Evolutionary conservation across 2,797 vertebrate species (phyloP).

Genomic region (Poecilia picta): DNA sequence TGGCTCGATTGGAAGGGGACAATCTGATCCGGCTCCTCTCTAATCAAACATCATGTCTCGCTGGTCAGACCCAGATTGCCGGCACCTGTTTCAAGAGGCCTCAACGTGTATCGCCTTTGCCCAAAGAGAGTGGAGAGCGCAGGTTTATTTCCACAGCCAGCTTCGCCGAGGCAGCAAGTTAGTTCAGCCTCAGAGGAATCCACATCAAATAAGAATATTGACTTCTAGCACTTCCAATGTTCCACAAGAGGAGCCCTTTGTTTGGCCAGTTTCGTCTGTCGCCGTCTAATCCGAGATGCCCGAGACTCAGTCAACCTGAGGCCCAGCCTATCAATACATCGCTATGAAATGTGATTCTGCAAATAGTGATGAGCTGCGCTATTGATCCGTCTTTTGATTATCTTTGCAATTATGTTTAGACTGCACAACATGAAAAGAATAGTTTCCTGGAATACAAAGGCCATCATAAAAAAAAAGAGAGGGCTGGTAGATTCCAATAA

Average conservation of each 20-base stretch:
- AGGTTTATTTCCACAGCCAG: conserved; percentile 51
- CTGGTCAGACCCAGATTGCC: conserved; percentile 56
- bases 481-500: background rate
- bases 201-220: conserved; percentile 69
- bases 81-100: conserved; percentile 57
- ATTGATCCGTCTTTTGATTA: conserved; percentile 25
- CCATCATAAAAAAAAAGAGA: background rate
- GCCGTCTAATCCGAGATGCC: conserved; percentile 26
- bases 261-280: conserved; percentile 48
- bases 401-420: conserved; percentile 14
- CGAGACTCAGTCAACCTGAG: conserved; percentile 34
- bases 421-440: conserved; percentile 10
- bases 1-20: conserved; percentile 53
- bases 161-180: conserved; percentile 45
- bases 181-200: conserved; percentile 64
- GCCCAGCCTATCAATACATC: conserved; percentile 15
- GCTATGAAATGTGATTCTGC: conserved; percentile 26
- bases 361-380: conserved; percentile 13
- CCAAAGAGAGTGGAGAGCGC: conserved; percentile 18
- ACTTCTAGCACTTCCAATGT: conserved; percentile 50
- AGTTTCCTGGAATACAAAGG: background rate
- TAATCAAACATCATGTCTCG: conserved; percentile 60
- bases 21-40: conserved; percentile 62
- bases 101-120: conserved; percentile 55
- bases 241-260: conserved; percentile 51